Evolutionary conservation across 2,888 invertebrate species (phyloP).

Genomic region (Scaptomyza caliginosa): DNA sequence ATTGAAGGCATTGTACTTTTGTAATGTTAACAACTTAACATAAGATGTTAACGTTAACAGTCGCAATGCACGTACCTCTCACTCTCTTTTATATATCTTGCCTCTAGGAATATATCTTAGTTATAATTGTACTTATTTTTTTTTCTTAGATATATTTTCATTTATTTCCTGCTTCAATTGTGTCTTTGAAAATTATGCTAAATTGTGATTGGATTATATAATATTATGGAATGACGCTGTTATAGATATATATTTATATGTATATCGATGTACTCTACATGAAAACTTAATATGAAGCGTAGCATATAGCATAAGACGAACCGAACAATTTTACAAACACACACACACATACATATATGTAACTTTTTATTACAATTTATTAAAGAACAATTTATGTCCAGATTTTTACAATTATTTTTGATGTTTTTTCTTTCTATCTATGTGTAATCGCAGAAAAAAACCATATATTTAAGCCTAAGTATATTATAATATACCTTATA

Average conservation of each 20-base stretch:
- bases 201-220: slow-evolving; percentile 48
- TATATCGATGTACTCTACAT: slow-evolving; percentile 48
- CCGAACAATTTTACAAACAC: background rate
- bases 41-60: slow-evolving; percentile 9
- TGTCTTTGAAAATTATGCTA: slow-evolving; percentile 26
- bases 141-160: background rate
- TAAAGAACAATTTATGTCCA: background rate
- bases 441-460: slow-evolving; percentile 16
- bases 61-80: background rate
- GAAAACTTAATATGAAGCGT: slow-evolving; percentile 1
- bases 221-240: slow-evolving; percentile 51
- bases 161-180: slow-evolving; percentile 10
- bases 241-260: slow-evolving; percentile 6
- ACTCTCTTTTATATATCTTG: slow-evolving; percentile 9
- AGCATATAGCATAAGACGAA: slow-evolving; percentile 25
- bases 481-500: background rate
- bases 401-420: slow-evolving; percentile 20
- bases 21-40: slow-evolving; percentile 12
- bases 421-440: slow-evolving; percentile 10
- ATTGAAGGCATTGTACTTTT: slow-evolving; percentile 1
- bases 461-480: slow-evolving; percentile 9
- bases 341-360: background rate
- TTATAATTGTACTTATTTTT: slow-evolving; percentile 21
- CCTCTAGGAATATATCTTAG: slow-evolving; percentile 2
- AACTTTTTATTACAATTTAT: slow-evolving; percentile 13